phyloP scores from a whole-genome alignment of 1,140 invertebrate genomes.

The Lordiphosa stackelbergi region DNA sequence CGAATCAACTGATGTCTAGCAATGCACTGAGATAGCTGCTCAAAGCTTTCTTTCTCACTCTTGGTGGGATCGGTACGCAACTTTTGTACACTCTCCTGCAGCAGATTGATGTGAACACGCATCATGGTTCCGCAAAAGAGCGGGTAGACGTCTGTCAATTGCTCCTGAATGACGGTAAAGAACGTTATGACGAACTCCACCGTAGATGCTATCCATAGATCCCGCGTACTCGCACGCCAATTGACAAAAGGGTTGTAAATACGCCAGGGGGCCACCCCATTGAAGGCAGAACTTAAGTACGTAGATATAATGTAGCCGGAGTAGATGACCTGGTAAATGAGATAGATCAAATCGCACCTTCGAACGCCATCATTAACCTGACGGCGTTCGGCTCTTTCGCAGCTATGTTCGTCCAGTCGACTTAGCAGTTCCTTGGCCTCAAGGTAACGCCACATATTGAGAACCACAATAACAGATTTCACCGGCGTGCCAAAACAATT shows the following conservation, averaged over 20 bases:
- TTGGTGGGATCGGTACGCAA: conserved; percentile 21
- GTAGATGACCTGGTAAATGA: conserved; percentile 21
- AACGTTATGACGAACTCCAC: conserved; percentile 23
- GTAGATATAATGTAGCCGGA: conserved; percentile 19
- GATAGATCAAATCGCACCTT: conserved; percentile 32
- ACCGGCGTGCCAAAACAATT: conserved; percentile 24
- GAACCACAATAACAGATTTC: conserved; percentile 4
- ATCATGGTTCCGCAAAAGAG: conserved; percentile 23
- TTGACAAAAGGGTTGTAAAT: conserved; percentile 40
- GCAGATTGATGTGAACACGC: conserved; percentile 23
- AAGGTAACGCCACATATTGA: conserved; percentile 9
- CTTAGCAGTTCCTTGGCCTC: conserved; percentile 16
- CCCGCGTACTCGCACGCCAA: conserved; percentile 12
- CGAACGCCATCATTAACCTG: conserved; percentile 24
- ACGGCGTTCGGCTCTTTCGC: conserved; percentile 1
- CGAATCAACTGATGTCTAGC: conserved; percentile 23
- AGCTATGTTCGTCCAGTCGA: conserved; percentile 28
- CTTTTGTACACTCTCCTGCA: conserved; percentile 16
- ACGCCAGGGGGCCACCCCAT: conserved; percentile 26
- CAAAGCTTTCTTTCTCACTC: conserved; percentile 15
- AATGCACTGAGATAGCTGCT: conserved; percentile 40
- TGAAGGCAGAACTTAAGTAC: neutral
- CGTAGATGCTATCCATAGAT: conserved; percentile 10
- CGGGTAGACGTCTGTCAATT: conserved; percentile 24
- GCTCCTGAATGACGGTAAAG: neutral